A percentile compares a stretch with the other conserved stretches of the same genome.
These are phyloP conservation scores for Drosophila flavopinicola DNA, from an alignment of 2,888 invertebrate genomes.

Conservation along the genomic window DNA sequence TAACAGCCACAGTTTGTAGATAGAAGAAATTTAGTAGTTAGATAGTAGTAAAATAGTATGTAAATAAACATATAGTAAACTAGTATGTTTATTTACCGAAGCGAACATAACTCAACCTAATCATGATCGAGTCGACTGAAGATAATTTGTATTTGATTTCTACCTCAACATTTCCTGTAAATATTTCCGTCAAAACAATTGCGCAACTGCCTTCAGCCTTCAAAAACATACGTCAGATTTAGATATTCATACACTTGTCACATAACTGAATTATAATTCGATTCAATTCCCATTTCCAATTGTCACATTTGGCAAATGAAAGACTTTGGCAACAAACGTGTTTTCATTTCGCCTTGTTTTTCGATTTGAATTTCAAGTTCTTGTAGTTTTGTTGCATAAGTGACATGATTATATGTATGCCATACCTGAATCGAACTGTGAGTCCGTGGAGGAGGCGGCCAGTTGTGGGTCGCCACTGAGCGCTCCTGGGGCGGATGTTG, in stretches of 20 bases:
- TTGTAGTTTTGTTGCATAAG: slow-evolving; percentile 61
- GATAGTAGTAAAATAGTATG: too few relatives aligned
- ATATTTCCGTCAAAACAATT: slow-evolving; percentile 12
- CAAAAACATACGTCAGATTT: slow-evolving; percentile 1
- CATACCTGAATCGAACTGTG: slow-evolving; percentile 57
- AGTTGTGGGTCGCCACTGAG: slow-evolving; percentile 37
- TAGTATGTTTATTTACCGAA: neutral
- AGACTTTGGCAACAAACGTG: slow-evolving; percentile 69
- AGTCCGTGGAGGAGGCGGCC: slow-evolving; percentile 24
- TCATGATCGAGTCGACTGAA: neutral
- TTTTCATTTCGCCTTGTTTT: slow-evolving; percentile 28
- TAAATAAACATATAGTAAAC: too few relatives aligned
- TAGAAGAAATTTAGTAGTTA: too few relatives aligned
- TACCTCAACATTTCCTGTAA: slow-evolving; percentile 7
- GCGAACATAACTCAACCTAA: neutral
- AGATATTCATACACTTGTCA: slow-evolving; percentile 15
- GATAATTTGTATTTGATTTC: neutral
- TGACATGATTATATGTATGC: neutral
- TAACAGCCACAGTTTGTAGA: too few relatives aligned
- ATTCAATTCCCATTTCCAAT: slow-evolving; percentile 23
- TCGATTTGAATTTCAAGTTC: slow-evolving; percentile 76
- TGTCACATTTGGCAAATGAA: slow-evolving; percentile 49
- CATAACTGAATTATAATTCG: slow-evolving; percentile 2
- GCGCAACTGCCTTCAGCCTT: slow-evolving; percentile 10
- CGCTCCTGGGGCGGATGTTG: slow-evolving; percentile 41